phyloP scores from a whole-genome alignment of 2,888 invertebrate species.

The Drosophila phalerata region DNA sequence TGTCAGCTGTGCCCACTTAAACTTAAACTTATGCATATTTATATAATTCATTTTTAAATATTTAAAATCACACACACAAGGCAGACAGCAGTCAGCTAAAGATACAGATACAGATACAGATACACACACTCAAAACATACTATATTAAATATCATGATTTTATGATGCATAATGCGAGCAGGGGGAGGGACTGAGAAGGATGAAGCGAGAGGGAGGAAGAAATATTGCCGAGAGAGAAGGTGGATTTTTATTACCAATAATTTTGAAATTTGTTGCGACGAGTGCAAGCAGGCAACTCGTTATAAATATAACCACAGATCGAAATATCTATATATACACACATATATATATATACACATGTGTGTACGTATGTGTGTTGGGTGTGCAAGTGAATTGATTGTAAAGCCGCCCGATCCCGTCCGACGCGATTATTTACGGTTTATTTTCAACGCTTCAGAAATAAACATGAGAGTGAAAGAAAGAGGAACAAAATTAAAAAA shows the following conservation, averaged over 20 bases:
- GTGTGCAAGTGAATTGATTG: slow-evolving; percentile 78
- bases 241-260: slow-evolving; percentile 79
- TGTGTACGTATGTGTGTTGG: slow-evolving; percentile 32
- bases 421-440: slow-evolving; percentile 80
- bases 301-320: slow-evolving; percentile 78
- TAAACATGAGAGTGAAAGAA: slow-evolving; percentile 56
- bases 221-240: slow-evolving; percentile 55
- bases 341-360: not conserved
- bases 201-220: slow-evolving; percentile 1
- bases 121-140: slow-evolving; percentile 55
- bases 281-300: slow-evolving; percentile 75
- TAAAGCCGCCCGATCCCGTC: slow-evolving; percentile 68
- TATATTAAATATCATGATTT: slow-evolving; percentile 78
- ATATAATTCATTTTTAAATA: slow-evolving; percentile 78
- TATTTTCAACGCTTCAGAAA: slow-evolving; percentile 80
- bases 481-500: slow-evolving; percentile 25
- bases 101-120: not conserved
- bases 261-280: slow-evolving; percentile 77
- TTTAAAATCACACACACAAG: slow-evolving; percentile 58
- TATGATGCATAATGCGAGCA: slow-evolving; percentile 66
- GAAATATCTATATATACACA: slow-evolving; percentile 42
- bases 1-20: slow-evolving; percentile 76
- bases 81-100: slow-evolving; percentile 2
- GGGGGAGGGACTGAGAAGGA: not conserved
- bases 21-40: slow-evolving; percentile 77